Base-by-base conservation (phyloP, 2,888 invertebrate genomes). In the Brassicogethes aeneus region DNA sequence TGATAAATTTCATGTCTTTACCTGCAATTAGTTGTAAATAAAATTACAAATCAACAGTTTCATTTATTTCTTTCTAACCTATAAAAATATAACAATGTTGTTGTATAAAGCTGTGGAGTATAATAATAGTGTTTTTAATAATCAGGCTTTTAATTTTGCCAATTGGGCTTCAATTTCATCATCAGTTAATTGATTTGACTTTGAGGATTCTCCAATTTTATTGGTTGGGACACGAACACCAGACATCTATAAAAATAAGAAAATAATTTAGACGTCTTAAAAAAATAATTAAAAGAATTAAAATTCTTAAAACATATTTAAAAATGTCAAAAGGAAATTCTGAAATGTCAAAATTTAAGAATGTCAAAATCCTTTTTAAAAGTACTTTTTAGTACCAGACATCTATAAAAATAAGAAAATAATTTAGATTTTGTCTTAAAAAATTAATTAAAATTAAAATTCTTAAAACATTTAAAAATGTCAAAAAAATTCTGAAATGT, bases 111-210 rank as follows among this genome's bases (percentile, higher is more conserved):
- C 10, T 7, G 10, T 7, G 10, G 5, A 23, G 10, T 23, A 23
- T 23, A 23, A 23, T 31, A 33, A 29, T 17, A 39, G 15, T 38
- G 32, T 43, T 34, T 33, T 36, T 41, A 39, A 34, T 33, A 38
- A 17, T 51, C 44, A 60, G 17, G 57, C 61, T 45, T 62, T 55
- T 38, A 69, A 52, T 52, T 68, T 79, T 3, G 80, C 80, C n/a
- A 86, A 65, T 57, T 85, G 83, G 8, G 76, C 79, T 67, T 82
- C 79, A 41, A 86, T 74, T 44, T 85, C 85, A 44, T 77, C 82
- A 58, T 84, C 82, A 0, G 79, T 74, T 10, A 75, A 70, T 10
- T 53, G 53, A 48, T 55, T 60, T 3, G 48, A 47, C 17, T 71
- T 70, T 1, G 73, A 72, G 8, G 73, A 72, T 47, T 65, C 66